Percentiles rank a stretch among this genome's conserved stretches.
These are phyloP conservation scores for Brachyalestes nurse DNA, from an alignment of 2,797 vertebrate species.

Conservation along the genomic window DNA sequence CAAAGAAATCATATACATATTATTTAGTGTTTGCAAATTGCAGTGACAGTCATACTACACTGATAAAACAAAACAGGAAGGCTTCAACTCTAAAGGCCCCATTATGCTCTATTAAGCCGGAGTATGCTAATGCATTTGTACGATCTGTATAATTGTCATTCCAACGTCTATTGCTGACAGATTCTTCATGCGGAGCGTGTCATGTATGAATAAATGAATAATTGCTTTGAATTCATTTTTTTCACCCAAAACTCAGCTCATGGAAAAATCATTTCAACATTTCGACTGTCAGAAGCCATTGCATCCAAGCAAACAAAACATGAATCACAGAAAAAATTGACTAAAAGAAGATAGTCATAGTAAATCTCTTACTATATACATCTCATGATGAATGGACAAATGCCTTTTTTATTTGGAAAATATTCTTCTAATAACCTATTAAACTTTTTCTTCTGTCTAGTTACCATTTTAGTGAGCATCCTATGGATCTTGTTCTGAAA, in stretches of 20 bases:
- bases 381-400: no score
- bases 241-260: not conserved
- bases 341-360: not conserved
- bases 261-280: not conserved
- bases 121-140: not conserved
- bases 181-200: not conserved
- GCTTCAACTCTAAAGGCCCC: not conserved
- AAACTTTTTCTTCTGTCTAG: no score
- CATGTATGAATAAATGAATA: not conserved
- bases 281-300: not conserved
- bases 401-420: no score
- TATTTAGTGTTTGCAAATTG: not conserved
- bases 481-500: no score
- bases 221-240: not conserved
- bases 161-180: not conserved
- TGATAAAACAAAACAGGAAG: not conserved
- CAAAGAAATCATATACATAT: no score
- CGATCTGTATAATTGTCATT: not conserved
- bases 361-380: no score
- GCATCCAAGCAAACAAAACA: not conserved
- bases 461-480: no score
- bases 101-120: not conserved
- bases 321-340: not conserved
- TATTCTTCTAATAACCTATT: no score
- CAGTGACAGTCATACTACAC: not conserved